These are phyloP conservation scores for Blastomussa wellsi DNA, from an alignment of 92 coral and sea anemone genomes.

Conservation along the genomic window DNA sequence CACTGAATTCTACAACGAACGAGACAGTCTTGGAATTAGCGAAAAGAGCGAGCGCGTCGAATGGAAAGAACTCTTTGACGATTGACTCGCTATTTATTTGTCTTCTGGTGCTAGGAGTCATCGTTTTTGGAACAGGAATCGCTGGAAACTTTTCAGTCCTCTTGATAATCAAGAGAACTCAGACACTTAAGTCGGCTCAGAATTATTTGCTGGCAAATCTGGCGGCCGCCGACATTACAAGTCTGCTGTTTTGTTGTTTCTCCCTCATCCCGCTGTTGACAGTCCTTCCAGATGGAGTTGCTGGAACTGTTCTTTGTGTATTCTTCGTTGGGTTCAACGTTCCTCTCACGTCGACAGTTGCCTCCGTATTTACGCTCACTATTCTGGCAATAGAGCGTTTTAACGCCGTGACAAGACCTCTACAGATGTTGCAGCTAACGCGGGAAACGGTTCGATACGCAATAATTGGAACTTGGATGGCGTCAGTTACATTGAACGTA, in stretches of 20 bases:
- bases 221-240: constrained; percentile 3
- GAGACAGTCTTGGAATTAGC: no score
- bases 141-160: not conserved
- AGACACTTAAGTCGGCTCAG: not conserved
- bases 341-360: not conserved
- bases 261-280: not conserved
- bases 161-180: constrained; percentile 2
- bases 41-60: no score
- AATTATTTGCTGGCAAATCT: constrained; percentile 12
- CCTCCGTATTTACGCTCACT: constrained; percentile 11
- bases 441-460: not conserved
- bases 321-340: constrained; percentile 13
- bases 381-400: not conserved
- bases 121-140: not conserved
- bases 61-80: no score
- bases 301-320: not conserved
- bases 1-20: no score
- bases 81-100: not conserved
- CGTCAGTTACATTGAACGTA: not conserved
- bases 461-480: not conserved
- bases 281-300: not conserved
- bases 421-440: not conserved
- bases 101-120: not conserved
- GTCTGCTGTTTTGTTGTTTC: not conserved
- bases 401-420: not conserved